These are phyloP conservation scores for Montifringilla adamsi DNA, from an alignment of 2,113 vertebrate genomes.

Conservation along the genomic window DNA sequence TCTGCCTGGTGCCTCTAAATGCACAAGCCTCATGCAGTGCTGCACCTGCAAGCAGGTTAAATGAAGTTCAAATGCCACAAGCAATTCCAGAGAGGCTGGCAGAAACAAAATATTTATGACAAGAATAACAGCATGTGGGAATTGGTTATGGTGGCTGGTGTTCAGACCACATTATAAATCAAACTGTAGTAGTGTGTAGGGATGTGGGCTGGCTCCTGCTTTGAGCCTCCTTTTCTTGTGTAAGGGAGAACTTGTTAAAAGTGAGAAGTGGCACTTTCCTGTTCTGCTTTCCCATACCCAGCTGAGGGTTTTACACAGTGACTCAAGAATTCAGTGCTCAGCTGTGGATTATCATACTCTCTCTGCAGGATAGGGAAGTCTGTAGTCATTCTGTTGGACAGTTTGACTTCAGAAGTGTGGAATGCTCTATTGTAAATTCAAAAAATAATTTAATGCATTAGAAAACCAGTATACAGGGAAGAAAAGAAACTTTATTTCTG, in stretches of 20 bases:
- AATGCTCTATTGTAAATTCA: not conserved
- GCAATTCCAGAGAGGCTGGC: not conserved
- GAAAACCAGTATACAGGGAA: not conserved
- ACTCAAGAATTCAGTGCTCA: not conserved
- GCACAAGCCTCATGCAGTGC: not conserved
- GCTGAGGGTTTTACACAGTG: not conserved
- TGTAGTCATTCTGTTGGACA: not conserved
- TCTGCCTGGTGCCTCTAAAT: not conserved
- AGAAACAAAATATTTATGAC: not conserved
- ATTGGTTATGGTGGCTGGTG: not conserved
- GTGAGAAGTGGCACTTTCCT: not conserved
- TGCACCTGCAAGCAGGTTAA: not conserved
- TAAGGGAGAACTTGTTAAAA: not conserved
- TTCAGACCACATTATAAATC: rapidly evolving
- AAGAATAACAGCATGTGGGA: not conserved
- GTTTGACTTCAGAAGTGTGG: not conserved
- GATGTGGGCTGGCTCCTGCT: not conserved
- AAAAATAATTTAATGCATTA: not conserved
- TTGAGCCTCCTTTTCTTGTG: not conserved
- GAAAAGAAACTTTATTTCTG: not conserved
- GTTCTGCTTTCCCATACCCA: not conserved
- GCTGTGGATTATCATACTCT: not conserved
- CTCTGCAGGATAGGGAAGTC: not conserved
- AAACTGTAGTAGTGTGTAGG: not conserved
- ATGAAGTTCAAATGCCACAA: not conserved